These are phyloP conservation scores for Falco punctatus DNA, from an alignment of 2,113 vertebrate species.

Conservation along the genomic window DNA sequence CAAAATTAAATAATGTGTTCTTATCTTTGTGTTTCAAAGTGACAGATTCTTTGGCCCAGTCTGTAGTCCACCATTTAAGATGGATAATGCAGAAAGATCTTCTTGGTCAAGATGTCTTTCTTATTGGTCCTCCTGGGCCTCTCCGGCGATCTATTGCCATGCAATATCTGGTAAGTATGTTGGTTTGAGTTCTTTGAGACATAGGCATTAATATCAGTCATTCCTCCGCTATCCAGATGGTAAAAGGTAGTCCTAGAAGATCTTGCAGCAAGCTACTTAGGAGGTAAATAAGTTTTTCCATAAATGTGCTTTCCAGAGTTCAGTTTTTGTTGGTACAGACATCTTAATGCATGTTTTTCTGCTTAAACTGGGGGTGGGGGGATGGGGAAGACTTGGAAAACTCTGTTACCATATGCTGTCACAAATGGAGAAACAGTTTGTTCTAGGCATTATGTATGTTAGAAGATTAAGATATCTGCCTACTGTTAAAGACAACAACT, in stretches of 20 bases:
- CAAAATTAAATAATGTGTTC: background rate
- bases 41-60: constrained; percentile 84
- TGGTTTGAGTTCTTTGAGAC: background rate
- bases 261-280: background rate
- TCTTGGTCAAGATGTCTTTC: constrained; percentile 94
- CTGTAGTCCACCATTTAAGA: constrained; percentile 88
- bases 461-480: constrained; percentile 55
- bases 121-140: constrained; percentile 95
- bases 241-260: background rate
- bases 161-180: constrained; percentile 90
- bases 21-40: constrained; percentile 73
- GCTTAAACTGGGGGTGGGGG: background rate
- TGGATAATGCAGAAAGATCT: constrained; percentile 99
- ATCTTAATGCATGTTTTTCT: constrained; percentile 25
- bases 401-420: constrained; percentile 52
- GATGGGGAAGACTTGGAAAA: background rate
- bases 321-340: background rate
- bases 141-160: constrained; percentile 95
- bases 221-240: background rate
- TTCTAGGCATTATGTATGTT: constrained; percentile 54
- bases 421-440: constrained; percentile 68
- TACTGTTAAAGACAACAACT: constrained; percentile 47
- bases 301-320: background rate
- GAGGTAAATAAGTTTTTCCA: background rate
- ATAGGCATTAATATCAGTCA: background rate